Evolutionary conservation across 2,888 invertebrate species (phyloP).

Genomic region (Hypselothyrea guttata): DNA sequence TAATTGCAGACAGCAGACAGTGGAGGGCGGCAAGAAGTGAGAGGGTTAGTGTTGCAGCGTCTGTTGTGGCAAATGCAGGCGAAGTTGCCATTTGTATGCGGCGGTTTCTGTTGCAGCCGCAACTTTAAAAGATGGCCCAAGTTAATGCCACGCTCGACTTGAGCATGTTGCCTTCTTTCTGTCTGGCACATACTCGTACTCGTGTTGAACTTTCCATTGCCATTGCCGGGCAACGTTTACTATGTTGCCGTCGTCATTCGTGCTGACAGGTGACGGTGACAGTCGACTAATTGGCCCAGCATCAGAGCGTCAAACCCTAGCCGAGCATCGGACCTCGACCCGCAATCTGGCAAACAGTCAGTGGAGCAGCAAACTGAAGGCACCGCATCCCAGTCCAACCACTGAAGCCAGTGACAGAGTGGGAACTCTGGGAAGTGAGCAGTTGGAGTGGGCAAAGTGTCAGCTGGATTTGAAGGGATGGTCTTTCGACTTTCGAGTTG

Average conservation of each 20-base stretch:
- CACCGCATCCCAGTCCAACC: background rate
- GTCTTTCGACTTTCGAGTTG: too few relatives aligned
- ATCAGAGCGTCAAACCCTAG: slow-evolving; percentile 13
- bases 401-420: background rate
- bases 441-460: background rate
- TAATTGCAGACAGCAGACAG: slow-evolving; percentile 32
- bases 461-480: background rate
- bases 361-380: slow-evolving; percentile 52
- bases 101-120: slow-evolving; percentile 31
- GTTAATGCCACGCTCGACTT: slow-evolving; percentile 52
- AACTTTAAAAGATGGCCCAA: slow-evolving; percentile 48
- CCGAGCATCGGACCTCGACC: slow-evolving; percentile 40
- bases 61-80: slow-evolving; percentile 30
- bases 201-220: background rate
- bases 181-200: background rate
- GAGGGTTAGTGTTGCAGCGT: background rate
- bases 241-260: slow-evolving; percentile 18
- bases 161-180: slow-evolving; percentile 35
- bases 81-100: slow-evolving; percentile 50
- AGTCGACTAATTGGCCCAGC: slow-evolving; percentile 59
- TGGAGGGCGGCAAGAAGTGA: background rate
- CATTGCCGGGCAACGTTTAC: background rate
- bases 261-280: slow-evolving; percentile 35
- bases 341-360: slow-evolving; percentile 43
- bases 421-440: background rate